These are phyloP conservation scores for Erythrolamprus reginae DNA, from an alignment of 2,113 vertebrate genomes.

Conservation along the genomic window DNA sequence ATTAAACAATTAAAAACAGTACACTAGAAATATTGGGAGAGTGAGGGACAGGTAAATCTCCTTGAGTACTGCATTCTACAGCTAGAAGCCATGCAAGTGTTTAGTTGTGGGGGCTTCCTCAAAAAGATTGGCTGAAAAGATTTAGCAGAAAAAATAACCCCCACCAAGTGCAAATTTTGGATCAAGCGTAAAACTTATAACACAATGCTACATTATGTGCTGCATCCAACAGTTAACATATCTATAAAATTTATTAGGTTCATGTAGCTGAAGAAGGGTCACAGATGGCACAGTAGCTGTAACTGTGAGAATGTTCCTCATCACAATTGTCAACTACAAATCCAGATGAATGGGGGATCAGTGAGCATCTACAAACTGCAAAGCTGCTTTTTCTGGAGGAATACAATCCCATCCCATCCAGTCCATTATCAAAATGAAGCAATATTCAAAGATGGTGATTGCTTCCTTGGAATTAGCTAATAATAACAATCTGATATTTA, in stretches of 20 bases:
- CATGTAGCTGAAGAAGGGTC: too few species aligned
- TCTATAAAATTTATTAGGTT: too few species aligned
- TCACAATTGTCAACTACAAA: background rate
- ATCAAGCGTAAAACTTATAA: background rate
- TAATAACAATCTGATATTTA: background rate
- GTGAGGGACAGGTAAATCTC: background rate
- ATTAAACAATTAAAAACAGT: background rate
- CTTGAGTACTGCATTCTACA: too few species aligned
- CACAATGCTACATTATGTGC: background rate
- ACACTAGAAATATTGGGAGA: background rate
- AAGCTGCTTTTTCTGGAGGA: background rate
- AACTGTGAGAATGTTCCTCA: too few species aligned
- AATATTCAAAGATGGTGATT: background rate
- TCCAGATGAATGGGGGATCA: background rate
- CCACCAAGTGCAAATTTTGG: background rate
- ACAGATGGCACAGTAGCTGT: too few species aligned
- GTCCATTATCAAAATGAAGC: background rate
- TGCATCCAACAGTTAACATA: background rate
- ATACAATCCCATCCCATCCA: background rate
- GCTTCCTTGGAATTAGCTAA: background rate
- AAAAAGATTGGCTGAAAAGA: background rate
- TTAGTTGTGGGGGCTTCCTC: background rate
- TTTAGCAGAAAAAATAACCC: background rate
- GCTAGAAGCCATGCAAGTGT: too few species aligned
- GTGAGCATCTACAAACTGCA: background rate